Percentiles rank a stretch among this genome's conserved stretches.
Conservation (phyloP, 1,140 invertebrate species). For the Pinna nobilis region DNA sequence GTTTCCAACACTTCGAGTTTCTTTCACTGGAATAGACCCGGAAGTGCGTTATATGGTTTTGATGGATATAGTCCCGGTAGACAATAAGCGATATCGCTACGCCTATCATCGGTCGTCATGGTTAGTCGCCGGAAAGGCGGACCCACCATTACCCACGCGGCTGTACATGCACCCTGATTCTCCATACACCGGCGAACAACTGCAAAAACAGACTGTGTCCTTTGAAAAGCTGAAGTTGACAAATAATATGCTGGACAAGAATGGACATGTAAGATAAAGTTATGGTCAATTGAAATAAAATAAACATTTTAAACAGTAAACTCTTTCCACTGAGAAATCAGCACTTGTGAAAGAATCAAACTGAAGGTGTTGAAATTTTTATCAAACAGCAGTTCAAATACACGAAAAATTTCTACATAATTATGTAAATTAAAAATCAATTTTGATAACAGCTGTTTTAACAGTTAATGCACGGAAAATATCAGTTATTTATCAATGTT, state of each 20-base stretch:
- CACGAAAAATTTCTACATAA: no score
- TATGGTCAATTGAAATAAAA: no score
- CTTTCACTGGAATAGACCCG: constrained; percentile 85
- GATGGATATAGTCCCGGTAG: constrained; percentile 97
- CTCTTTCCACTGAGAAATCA: no score
- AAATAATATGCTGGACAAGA: constrained; percentile 99
- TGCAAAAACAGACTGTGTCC: constrained; percentile 97
- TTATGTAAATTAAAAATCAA: no score
- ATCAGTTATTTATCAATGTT: no score
- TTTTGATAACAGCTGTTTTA: no score
- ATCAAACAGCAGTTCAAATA: no score
- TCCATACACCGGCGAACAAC: constrained; percentile 96
- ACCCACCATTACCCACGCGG: constrained; percentile 89
- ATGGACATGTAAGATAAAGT: constrained; percentile 98
- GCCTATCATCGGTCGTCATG: constrained; percentile 98
- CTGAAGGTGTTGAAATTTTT: not conserved
- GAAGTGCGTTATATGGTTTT: constrained; percentile 90
- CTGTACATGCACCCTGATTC: constrained; percentile 98
- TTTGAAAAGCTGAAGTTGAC: constrained; percentile 99
- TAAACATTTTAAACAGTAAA: no score
- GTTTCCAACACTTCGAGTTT: constrained; percentile 97
- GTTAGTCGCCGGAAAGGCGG: constrained; percentile 98
- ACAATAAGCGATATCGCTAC: constrained; percentile 98
- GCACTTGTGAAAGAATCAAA: no score
- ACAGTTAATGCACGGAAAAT: no score